These are phyloP conservation scores for Graptemys geographica DNA, from an alignment of 2,797 vertebrate species.

Conservation along the genomic window DNA sequence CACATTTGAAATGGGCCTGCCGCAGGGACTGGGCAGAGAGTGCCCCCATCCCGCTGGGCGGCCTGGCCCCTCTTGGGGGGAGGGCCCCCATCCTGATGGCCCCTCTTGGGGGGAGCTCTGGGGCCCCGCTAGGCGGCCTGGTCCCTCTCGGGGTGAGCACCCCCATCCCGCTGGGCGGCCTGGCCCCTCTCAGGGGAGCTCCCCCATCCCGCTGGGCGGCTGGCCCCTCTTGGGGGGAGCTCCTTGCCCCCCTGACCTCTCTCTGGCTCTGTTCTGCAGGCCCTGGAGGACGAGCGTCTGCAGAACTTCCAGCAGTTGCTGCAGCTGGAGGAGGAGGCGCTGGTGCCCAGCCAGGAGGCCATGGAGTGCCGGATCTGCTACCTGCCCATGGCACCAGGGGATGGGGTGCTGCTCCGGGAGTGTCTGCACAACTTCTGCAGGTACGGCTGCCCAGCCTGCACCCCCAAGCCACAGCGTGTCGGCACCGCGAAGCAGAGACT, in stretches of 20 bases:
- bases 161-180: no score
- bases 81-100: no score
- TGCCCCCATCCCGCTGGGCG: accelerated
- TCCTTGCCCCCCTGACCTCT: no score
- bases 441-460: slow-evolving; percentile 57
- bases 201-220: no score
- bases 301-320: slow-evolving; percentile 87
- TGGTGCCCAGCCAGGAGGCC: slow-evolving; percentile 86
- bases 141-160: background rate
- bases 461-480: background rate
- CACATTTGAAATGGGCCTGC: background rate
- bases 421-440: slow-evolving; percentile 93
- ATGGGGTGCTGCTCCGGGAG: slow-evolving; percentile 88
- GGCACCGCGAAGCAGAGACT: background rate
- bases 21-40: background rate
- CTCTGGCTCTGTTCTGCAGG: slow-evolving; percentile 65
- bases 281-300: slow-evolving; percentile 84
- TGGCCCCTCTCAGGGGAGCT: background rate
- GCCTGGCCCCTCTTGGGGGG: no score
- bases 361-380: slow-evolving; percentile 91
- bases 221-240: background rate
- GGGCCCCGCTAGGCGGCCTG: background rate
- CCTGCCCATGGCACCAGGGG: slow-evolving; percentile 80
- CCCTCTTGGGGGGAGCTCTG: background rate
- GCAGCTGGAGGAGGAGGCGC: slow-evolving; percentile 85